A percentile compares a stretch with the other conserved stretches of the same genome.
Evolutionary conservation across 1,140 invertebrate genomes (phyloP).

Genomic region (Gonioctena quinquepunctata): DNA sequence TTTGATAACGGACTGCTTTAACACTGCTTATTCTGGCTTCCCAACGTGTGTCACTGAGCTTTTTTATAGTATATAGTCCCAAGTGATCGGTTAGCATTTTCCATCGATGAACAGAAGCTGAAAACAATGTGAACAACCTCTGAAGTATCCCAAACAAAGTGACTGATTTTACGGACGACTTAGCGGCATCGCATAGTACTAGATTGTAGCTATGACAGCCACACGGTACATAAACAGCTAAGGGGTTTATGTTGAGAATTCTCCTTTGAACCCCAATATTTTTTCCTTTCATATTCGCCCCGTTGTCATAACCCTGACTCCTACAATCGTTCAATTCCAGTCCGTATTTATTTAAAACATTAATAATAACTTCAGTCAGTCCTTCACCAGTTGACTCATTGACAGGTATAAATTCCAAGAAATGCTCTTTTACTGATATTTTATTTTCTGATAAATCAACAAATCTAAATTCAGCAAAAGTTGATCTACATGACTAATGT

Average conservation of each 20-base stretch:
- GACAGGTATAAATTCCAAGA: slow-evolving; percentile 22
- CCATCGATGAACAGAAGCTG: slow-evolving; percentile 43
- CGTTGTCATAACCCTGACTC: slow-evolving; percentile 51
- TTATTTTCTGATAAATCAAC: too few relatives aligned
- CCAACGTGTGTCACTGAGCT: slow-evolving; percentile 44
- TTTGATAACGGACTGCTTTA: slow-evolving; percentile 30
- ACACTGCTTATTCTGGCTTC: slow-evolving; percentile 37
- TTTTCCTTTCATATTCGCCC: slow-evolving; percentile 46
- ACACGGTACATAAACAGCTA: slow-evolving; percentile 37
- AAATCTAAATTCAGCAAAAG: too few relatives aligned
- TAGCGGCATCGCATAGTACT: slow-evolving; percentile 36
- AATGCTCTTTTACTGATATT: too few relatives aligned
- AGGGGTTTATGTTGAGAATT: slow-evolving; percentile 28
- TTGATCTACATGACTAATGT: too few relatives aligned
- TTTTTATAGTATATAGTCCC: slow-evolving; percentile 42
- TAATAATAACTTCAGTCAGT: slow-evolving; percentile 22
- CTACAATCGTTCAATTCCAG: slow-evolving; percentile 38
- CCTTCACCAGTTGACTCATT: slow-evolving; percentile 26
- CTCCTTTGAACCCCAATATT: slow-evolving; percentile 30
- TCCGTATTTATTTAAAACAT: slow-evolving; percentile 2
- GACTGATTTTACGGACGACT: slow-evolving; percentile 17
- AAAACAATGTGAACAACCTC: slow-evolving; percentile 45
- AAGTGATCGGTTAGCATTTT: slow-evolving; percentile 33
- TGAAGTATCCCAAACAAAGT: slow-evolving; percentile 37
- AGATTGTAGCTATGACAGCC: slow-evolving; percentile 21